phyloP scores from a whole-genome alignment of 2,888 invertebrate species.

The Pollenia labialis region DNA sequence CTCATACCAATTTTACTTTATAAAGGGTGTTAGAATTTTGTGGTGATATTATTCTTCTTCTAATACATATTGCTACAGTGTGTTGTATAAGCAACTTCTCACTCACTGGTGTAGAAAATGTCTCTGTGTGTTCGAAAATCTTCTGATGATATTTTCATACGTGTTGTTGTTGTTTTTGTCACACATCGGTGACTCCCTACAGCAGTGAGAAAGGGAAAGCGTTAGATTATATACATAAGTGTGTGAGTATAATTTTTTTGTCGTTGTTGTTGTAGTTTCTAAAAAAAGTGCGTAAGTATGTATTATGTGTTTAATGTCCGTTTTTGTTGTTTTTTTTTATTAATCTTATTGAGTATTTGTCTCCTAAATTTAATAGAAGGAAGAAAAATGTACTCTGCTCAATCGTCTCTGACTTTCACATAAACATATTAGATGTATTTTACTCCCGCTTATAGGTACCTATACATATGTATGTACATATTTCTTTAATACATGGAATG shows the following conservation, averaged over 20 bases:
- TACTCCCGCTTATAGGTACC: slow-evolving; percentile 26
- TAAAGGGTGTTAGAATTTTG: slow-evolving; percentile 19
- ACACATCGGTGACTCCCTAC: slow-evolving; percentile 46
- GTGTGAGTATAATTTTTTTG: slow-evolving; percentile 20
- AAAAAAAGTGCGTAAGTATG: slow-evolving; percentile 42
- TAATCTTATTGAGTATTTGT: slow-evolving; percentile 49
- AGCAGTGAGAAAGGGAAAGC: slow-evolving; percentile 72
- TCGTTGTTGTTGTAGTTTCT: slow-evolving; percentile 12
- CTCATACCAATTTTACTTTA: neutral
- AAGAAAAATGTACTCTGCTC: neutral
- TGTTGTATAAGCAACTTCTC: neutral
- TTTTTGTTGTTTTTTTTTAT: slow-evolving; percentile 46
- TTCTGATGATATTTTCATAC: slow-evolving; percentile 36
- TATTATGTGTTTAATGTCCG: slow-evolving; percentile 25
- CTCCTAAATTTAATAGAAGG: slow-evolving; percentile 30
- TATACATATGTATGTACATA: neutral
- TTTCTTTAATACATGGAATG: neutral
- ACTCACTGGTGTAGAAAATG: neutral
- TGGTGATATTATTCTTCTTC: slow-evolving; percentile 52
- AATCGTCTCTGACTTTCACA: neutral
- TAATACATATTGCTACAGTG: slow-evolving; percentile 28
- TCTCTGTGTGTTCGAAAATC: slow-evolving; percentile 51
- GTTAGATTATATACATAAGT: slow-evolving; percentile 63
- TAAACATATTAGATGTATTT: neutral
- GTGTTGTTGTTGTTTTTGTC: slow-evolving; percentile 27